phyloP scores from a whole-genome alignment of 2,113 vertebrate genomes.

The Carlito syrichta region DNA sequence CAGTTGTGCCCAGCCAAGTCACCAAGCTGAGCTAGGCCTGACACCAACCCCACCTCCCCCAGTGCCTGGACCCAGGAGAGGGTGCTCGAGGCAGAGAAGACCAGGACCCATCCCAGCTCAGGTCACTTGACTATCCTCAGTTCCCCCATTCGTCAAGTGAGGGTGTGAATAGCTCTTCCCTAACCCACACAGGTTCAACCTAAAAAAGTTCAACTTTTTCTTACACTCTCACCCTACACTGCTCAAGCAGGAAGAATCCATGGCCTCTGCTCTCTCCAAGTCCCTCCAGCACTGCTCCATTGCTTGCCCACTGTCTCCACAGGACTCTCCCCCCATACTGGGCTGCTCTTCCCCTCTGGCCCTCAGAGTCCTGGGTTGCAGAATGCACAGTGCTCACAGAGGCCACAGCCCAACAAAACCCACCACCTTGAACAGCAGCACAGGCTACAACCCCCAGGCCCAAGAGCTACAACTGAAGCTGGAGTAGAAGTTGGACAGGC shows the following conservation, averaged over 20 bases:
- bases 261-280: neutral
- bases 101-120: neutral
- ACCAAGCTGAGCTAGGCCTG: neutral
- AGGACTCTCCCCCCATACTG: neutral
- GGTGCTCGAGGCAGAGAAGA: neutral
- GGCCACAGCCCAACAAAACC: neutral
- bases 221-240: neutral
- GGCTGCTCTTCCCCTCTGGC: neutral
- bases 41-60: rapidly evolving
- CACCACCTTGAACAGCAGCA: rapidly evolving
- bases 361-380: neutral
- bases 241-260: neutral
- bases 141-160: neutral
- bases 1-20: no score
- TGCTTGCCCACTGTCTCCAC: neutral
- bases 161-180: neutral
- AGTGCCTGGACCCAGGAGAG: neutral
- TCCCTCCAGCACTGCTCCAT: rapidly evolving
- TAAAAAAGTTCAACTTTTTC: neutral
- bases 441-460: neutral
- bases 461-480: neutral
- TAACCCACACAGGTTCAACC: no score
- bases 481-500: neutral
- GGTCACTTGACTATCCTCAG: neutral
- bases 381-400: no score